Percentiles rank a stretch among this genome's conserved stretches.
phyloP scores from a whole-genome alignment of 2,797 vertebrate species.

The Labroides dimidiatus region DNA sequence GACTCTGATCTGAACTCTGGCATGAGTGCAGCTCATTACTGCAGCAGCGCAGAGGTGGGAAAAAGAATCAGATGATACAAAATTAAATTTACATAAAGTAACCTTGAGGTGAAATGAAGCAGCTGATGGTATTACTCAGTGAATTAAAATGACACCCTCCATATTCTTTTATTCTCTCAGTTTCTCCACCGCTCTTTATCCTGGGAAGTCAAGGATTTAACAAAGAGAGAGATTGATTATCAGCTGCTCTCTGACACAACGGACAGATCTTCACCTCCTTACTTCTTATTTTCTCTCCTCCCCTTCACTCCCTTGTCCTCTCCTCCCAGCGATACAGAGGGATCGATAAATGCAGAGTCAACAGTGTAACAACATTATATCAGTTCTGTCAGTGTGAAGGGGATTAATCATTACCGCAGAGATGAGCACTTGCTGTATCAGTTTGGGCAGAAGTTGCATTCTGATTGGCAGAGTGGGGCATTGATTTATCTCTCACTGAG shows the following conservation, averaged over 20 bases:
- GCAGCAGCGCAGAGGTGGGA: slow-evolving; percentile 54
- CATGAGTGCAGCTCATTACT: slow-evolving; percentile 61
- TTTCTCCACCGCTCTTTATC: slow-evolving; percentile 50
- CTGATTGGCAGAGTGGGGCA: slow-evolving; percentile 67
- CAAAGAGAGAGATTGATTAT: slow-evolving; percentile 45
- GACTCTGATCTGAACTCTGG: slow-evolving; percentile 56
- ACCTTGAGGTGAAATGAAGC: slow-evolving; percentile 58
- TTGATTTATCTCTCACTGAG: slow-evolving; percentile 69
- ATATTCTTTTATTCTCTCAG: slow-evolving; percentile 48
- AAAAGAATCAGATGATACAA: slow-evolving; percentile 54
- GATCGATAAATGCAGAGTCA: slow-evolving; percentile 59
- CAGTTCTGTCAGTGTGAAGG: slow-evolving; percentile 52
- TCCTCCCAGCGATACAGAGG: slow-evolving; percentile 7
- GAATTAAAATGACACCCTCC: slow-evolving; percentile 54
- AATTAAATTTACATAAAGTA: slow-evolving; percentile 67
- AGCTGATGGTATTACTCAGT: slow-evolving; percentile 50
- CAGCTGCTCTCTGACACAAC: slow-evolving; percentile 37
- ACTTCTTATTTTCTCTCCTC: slow-evolving; percentile 8
- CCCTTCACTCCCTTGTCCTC: slow-evolving; percentile 19
- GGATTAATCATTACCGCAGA: slow-evolving; percentile 54
- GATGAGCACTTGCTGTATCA: slow-evolving; percentile 40
- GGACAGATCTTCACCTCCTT: slow-evolving; percentile 15
- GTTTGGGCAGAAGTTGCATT: slow-evolving; percentile 58
- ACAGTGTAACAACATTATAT: slow-evolving; percentile 70
- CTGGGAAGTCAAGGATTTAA: slow-evolving; percentile 47